These are phyloP conservation scores for Drosophila ohnishii DNA, from an alignment of 1,140 invertebrate genomes.

Conservation along the genomic window DNA sequence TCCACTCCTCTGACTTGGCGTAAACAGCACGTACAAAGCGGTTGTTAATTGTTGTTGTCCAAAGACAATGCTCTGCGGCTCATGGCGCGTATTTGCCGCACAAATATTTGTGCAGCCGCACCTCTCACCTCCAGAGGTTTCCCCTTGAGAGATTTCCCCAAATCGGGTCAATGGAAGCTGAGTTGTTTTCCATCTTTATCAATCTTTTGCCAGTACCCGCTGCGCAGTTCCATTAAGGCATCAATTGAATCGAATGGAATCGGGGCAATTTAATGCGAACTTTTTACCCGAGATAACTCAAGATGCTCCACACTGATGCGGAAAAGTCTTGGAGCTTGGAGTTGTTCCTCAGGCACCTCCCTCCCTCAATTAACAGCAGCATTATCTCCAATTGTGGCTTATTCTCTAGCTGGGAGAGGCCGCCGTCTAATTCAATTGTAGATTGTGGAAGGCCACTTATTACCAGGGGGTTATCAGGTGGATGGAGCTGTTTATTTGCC, in stretches of 20 bases:
- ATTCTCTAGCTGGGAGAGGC: conserved; percentile 50
- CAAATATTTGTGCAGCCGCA: conserved; percentile 66
- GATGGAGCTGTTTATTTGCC: conserved; percentile 69
- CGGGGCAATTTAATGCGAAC: conserved; percentile 13
- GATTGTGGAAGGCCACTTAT: conserved; percentile 29
- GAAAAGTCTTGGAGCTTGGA: conserved; percentile 24
- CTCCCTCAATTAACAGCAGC: conserved; percentile 36
- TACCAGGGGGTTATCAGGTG: conserved; percentile 23
- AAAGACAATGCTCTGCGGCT: conserved; percentile 33
- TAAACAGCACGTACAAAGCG: conserved; percentile 50
- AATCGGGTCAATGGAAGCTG: conserved; percentile 30
- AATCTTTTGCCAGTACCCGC: conserved; percentile 20
- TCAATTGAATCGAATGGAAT: conserved; percentile 44
- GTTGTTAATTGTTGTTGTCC: conserved; percentile 53
- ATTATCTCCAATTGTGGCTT: conserved; percentile 70
- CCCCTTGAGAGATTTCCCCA: conserved; percentile 47
- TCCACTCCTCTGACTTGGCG: conserved; percentile 25
- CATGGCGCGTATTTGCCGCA: conserved; percentile 37
- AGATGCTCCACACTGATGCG: conserved; percentile 20
- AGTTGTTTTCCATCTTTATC: conserved; percentile 20
- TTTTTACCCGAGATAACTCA: conserved; percentile 1
- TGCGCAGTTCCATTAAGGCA: conserved; percentile 63
- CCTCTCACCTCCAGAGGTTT: conserved; percentile 11
- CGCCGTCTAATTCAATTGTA: conserved; percentile 63
- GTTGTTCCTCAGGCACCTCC: background rate